Conservation (phyloP, 2,113 vertebrate species). For the rabbit (Oryctolagus cuniculus) region DNA sequence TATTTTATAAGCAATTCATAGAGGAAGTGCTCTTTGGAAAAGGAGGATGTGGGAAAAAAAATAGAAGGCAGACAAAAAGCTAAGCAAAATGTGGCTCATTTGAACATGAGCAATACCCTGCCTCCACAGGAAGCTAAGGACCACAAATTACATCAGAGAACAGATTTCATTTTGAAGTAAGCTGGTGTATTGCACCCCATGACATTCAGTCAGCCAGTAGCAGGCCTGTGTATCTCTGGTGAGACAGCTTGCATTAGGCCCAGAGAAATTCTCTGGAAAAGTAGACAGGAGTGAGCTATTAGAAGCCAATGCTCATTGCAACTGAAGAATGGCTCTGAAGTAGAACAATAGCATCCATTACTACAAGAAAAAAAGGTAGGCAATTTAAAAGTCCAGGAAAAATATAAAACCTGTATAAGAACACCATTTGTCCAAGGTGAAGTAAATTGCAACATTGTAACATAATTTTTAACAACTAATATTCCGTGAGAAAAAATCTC, state of each 20-base stretch:
- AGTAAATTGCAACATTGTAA: not conserved
- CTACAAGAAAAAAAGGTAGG: not conserved
- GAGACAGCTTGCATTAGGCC: not conserved
- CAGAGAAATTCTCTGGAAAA: conserved; percentile 10
- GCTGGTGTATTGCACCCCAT: not conserved
- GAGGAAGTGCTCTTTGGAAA: not conserved
- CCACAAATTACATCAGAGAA: not conserved
- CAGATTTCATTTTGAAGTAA: not conserved
- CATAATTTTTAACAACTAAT: not conserved
- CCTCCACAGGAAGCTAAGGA: not conserved
- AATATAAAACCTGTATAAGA: not conserved
- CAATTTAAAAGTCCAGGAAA: conserved; percentile 43
- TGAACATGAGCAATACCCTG: not conserved
- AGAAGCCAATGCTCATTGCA: conserved; percentile 3
- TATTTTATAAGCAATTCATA: not conserved
- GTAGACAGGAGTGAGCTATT: not conserved
- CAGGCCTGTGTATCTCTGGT: not conserved
- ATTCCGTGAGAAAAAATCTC: not conserved
- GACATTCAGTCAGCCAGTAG: not conserved
- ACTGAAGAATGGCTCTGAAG: not conserved
- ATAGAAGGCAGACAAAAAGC: not conserved
- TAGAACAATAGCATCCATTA: not conserved
- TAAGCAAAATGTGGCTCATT: not conserved
- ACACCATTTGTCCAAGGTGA: conserved; percentile 31
- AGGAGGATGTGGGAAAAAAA: not conserved